Percentiles rank a stretch among this genome's conserved stretches.
Evolutionary conservation across 2,113 vertebrate species (phyloP).

Genomic region (Callospermophilus lateralis): DNA sequence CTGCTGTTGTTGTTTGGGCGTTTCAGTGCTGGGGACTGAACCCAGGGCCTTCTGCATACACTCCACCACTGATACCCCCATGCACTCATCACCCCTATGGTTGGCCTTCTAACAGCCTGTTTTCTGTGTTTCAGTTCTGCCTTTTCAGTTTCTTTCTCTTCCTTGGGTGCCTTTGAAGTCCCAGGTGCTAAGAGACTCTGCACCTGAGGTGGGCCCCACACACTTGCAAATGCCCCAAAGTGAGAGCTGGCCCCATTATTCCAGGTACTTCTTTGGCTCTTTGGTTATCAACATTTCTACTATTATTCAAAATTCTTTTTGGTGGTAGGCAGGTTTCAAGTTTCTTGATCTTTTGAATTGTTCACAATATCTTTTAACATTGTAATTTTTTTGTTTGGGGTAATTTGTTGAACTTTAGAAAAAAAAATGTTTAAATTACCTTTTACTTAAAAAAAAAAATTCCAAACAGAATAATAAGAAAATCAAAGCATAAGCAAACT

Average conservation of each 20-base stretch:
- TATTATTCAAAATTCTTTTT: neutral
- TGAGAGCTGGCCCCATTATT: neutral
- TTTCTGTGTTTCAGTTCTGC: neutral
- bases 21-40: neutral
- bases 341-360: neutral
- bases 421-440: neutral
- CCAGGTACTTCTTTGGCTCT: neutral
- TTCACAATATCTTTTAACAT: neutral
- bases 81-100: neutral
- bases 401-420: neutral
- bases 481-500: neutral
- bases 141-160: neutral
- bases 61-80: neutral
- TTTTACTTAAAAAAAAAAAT: neutral
- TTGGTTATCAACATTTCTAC: neutral
- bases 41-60: too few species aligned
- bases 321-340: neutral
- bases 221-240: neutral
- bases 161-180: neutral
- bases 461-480: constrained; percentile 9
- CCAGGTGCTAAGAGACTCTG: neutral
- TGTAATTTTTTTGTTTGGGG: neutral
- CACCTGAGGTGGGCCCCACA: too few species aligned
- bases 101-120: neutral
- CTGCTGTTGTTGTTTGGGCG: too few species aligned